phyloP scores from a whole-genome alignment of 2,797 vertebrate genomes.

The Nannoperca obscura region DNA sequence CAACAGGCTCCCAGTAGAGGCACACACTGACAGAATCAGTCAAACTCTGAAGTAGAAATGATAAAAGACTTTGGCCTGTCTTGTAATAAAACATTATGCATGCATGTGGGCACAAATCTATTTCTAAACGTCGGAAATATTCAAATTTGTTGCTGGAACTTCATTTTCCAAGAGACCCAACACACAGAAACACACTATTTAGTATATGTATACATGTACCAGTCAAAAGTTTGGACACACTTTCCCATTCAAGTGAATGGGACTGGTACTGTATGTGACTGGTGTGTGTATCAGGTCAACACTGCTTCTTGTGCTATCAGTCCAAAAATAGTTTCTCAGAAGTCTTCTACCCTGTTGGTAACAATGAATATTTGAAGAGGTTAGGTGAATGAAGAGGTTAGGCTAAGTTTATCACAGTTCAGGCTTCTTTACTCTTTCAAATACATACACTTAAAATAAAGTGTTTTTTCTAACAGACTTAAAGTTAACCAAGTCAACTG shows the following conservation, averaged over 20 bases:
- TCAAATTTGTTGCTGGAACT: conserved; percentile 6
- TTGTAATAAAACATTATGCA: neutral
- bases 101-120: neutral
- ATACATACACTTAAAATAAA: neutral
- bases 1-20: conserved; percentile 47
- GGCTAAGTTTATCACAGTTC: conserved; percentile 8
- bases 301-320: neutral
- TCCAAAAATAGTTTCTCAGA: neutral
- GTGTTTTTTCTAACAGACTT: conserved; percentile 23
- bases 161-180: neutral
- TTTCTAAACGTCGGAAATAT: conserved; percentile 6
- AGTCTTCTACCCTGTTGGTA: neutral
- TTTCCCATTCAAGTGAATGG: no score
- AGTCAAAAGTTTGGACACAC: no score
- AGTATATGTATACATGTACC: neutral
- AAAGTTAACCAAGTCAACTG: conserved; percentile 74
- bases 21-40: conserved; percentile 44
- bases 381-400: neutral
- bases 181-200: neutral
- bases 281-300: neutral
- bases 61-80: conserved; percentile 37
- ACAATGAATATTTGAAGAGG: neutral
- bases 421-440: conserved; percentile 16
- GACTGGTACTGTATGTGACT: neutral
- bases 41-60: conserved; percentile 34